These are phyloP conservation scores for Alectoris magna DNA, from an alignment of 2,797 vertebrate genomes.

Conservation along the genomic window DNA sequence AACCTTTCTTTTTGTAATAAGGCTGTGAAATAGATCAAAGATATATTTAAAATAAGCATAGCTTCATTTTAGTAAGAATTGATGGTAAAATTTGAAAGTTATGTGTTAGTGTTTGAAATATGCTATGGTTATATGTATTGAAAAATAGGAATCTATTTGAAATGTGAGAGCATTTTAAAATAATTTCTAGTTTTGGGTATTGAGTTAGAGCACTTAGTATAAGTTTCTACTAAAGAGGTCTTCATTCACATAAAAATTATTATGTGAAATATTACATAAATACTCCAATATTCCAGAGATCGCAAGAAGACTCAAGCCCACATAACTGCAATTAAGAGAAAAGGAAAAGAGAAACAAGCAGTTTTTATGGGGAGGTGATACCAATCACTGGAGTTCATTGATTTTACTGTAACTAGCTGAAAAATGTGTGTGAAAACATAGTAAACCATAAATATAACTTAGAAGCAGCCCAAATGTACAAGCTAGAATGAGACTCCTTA, in stretches of 20 bases:
- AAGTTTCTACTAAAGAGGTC: not conserved
- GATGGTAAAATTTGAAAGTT: not conserved
- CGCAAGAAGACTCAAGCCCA: not conserved
- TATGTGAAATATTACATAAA: not conserved
- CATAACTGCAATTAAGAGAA: constrained; percentile 7
- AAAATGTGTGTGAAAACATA: constrained; percentile 28
- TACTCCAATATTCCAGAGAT: not conserved
- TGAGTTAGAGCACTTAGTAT: constrained; percentile 3
- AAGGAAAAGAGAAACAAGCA: not conserved
- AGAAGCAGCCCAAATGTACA: constrained; percentile 3
- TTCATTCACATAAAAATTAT: constrained; percentile 11
- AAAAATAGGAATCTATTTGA: not conserved
- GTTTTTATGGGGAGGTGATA: not conserved
- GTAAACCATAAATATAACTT: constrained; percentile 12
- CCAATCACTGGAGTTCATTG: not conserved
- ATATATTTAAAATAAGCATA: not conserved
- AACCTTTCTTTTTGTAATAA: not conserved
- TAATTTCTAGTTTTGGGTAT: not conserved
- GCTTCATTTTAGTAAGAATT: not conserved
- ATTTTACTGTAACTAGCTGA: constrained; percentile 1
- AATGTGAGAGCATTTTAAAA: not conserved
- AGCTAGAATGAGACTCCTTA: not conserved
- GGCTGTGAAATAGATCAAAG: not conserved
- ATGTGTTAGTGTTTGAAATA: not conserved
- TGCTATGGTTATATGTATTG: not conserved